Base-by-base conservation (phyloP, 2,888 invertebrate species). In the Schrankia costaestrigalis region DNA sequence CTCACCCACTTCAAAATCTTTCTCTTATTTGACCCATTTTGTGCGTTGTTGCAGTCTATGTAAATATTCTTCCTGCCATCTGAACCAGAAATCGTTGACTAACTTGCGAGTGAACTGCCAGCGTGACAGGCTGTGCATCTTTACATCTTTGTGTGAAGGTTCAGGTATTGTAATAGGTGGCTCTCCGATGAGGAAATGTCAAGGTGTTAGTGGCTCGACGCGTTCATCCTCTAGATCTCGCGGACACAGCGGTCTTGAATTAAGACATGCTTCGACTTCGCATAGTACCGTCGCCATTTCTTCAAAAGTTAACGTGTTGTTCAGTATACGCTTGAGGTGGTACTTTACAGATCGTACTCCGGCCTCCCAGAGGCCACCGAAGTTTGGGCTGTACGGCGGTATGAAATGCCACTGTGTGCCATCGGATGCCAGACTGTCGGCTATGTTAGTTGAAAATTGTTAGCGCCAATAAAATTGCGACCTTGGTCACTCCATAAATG, bases 261-360 rank as follows among this genome's bases (percentile, higher is more conserved):
- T 46, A 5, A 46, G 19, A 26, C 35, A 41, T 1, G 31, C 11
- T 23, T 39, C 45, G 0, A 46, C 9, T 9, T 43, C 36, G 1
- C 29, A 9, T 14, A 36, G 10, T 0, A 36, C 26, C 3, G 43
- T 40, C 1, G 32, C 4, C n/a, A 43, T 6, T 6, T 40, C 39
- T n/a, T 44, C 37, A 3, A 43, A 43, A 0, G 35, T 35, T 3
- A 42, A 25, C 5, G 42, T 45, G 8, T 17, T 17, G 7, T 17
- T 17, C 7, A 17, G 17, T 17, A 17, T 17, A 7, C 17, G 17
- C 17, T 17, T 17, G 17, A 17, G 17, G 7, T 17, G 7, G 7
- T 17, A 17, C 7, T 17, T 17, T 5, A 17, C 17, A 3, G 17
- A 17, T 17, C 3, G 17, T 7, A 17, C 17, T 3, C 17, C 7